Base-by-base conservation (phyloP, 2,797 vertebrate species). In the Enteromius viviparus region DNA sequence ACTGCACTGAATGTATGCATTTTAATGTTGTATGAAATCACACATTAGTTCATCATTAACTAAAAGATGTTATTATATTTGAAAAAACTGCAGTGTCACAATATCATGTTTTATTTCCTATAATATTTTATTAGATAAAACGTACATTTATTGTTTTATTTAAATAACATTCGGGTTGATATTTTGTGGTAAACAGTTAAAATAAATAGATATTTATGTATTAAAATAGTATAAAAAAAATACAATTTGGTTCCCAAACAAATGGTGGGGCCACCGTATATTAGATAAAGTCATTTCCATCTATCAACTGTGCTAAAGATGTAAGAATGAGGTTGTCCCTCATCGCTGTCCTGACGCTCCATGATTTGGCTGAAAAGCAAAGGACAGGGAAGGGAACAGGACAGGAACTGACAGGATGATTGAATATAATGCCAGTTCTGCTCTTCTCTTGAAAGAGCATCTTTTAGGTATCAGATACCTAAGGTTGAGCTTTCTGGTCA, bases 401-500 rank as follows among this genome's bases (percentile, higher is more conserved):
- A 60, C 64, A 62, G 65, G 64, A 45, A 74, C 91, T 93, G 95
- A 96, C 94, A 95, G 94, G 89, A 93, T 72, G 95, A 94, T 94
- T 94, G 94, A 95, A 94, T 86, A 87, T 0, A 34, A 93, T 93
- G 93, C 94, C 94, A 94, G 90, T 87, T 90, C 93, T 64, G 83
- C 91, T 88, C 92, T 94, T 91, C 92, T 93, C 92, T 94, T 95
- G 94, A 96, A 94, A 96, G 95, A 95, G 94, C 95, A 94, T 95
- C 92, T 94, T 95, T 95, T 91, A 94, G 93, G 94, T 96, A 96
- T 97, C 96, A 92, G 91, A 92, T 97, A 92, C 94, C 85, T 93
- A 91, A 94, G 92, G 91, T 92, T 93, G 92, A 92, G 95, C 93
- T 96, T 95, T 94, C 94, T 96, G 95, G 95, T 96, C 95, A 95